Conservation (phyloP, 53 echinoderm and acorn worm genomes). For the Apostichopus leukothele region DNA sequence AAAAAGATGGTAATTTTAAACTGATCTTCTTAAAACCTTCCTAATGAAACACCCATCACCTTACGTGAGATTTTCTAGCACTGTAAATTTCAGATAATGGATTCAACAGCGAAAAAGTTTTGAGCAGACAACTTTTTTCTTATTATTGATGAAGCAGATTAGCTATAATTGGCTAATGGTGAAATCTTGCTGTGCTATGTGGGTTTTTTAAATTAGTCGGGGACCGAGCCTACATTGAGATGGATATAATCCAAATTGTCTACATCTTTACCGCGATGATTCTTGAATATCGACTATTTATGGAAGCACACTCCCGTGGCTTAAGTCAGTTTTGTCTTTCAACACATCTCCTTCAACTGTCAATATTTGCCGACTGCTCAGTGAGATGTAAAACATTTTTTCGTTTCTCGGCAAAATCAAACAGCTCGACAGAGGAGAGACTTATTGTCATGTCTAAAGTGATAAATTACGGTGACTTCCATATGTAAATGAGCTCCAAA, state of each 20-base stretch:
- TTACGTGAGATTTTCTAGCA: no score
- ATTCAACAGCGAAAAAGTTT: no score
- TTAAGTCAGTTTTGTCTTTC: not conserved
- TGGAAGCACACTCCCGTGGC: not conserved
- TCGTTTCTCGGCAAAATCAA: conserved; percentile 7
- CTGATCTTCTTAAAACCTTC: no score
- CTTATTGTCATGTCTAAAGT: not conserved
- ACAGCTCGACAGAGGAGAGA: not conserved
- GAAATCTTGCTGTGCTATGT: no score
- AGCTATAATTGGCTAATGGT: no score
- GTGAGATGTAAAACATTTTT: not conserved
- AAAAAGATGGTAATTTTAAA: no score
- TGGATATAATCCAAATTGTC: not conserved
- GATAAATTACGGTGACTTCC: not conserved
- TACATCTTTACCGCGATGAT: not conserved
- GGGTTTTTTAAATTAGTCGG: no score
- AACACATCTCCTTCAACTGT: conserved; percentile 2
- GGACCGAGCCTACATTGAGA: no score
- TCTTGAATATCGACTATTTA: not conserved
- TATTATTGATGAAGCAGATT: no score
- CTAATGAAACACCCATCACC: no score
- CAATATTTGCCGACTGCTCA: not conserved
- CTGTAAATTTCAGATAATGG: no score
- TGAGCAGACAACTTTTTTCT: no score
- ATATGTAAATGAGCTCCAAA: not conserved